Base-by-base conservation (phyloP, 2,888 invertebrate species). In the Lochmaea crataegi region DNA sequence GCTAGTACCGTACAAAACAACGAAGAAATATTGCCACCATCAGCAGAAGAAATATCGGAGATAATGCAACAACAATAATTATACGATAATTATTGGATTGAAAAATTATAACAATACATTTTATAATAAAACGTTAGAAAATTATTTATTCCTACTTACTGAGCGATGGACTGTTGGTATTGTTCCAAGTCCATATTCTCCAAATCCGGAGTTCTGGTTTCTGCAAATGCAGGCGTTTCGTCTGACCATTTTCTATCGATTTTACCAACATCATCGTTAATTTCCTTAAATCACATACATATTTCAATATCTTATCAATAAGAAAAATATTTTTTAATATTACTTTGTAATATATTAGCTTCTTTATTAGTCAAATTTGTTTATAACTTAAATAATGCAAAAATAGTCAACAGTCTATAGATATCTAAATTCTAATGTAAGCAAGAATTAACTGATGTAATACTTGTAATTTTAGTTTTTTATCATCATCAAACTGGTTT, bases 181-280 rank as follows among this genome's bases (percentile, higher is more conserved):
- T 86, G 85, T 80, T 87, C 95, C 85, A 95, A 87, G 83, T 95
- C 95, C 88, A 93, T 92, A 80, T 92, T 93, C 84, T 96, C 96
- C 81, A 93, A 91, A 82, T 94, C 93, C 12, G 93, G 93, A 65
- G 93, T 93, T 82, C 92, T 89, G 11, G 91, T 91, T 84, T 92
- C 92, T 74, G 90, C 88, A 79, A 88, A 90, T 0, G 89, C 89
- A 60, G 88, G 89, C 74, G 85, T 87, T 81, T 91, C 90, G 80
- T 90, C 90, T 79, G 92, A 87, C 93, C 93, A 93, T 85, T 92
- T 92, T 80, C 90, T 89, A 80, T 91, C 91, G 64, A 90, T 89
- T 65, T 87, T 87, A 53, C 87, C 85, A 22, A 88, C 89, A 82
- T 90, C 90, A 80, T 91, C 90, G 65, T 88, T 88, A 73, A 91